Evolutionary conservation across 23 tunicate species (phyloP).

Genomic region (Ascidia mentula): DNA sequence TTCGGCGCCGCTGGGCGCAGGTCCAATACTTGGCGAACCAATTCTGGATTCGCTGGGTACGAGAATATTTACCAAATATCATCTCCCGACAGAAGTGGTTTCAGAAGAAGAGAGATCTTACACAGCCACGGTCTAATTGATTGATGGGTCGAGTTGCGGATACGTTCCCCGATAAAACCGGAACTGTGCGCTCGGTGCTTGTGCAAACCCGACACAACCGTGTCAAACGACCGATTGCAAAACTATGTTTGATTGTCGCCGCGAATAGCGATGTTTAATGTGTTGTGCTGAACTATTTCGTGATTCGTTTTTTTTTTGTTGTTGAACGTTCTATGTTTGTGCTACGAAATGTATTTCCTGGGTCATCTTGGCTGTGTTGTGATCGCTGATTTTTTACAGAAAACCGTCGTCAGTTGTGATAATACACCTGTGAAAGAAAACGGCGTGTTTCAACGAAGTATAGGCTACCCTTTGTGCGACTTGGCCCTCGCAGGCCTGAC

Average conservation of each 20-base stretch:
- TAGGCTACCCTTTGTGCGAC: no score
- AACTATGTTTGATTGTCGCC: constrained; percentile 10
- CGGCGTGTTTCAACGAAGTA: no score
- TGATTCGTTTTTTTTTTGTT: not conserved
- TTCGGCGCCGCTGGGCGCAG: constrained; percentile 14
- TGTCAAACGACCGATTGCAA: not conserved
- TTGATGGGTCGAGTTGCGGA: no score
- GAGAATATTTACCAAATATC: constrained; percentile 7
- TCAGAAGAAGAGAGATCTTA: not conserved
- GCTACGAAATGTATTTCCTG: not conserved
- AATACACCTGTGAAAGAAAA: no score
- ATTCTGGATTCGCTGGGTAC: constrained; percentile 1
- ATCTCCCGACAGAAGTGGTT: constrained; percentile 16
- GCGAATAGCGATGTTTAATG: not conserved
- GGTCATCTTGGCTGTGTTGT: no score
- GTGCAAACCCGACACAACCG: not conserved
- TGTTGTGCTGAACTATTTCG: not conserved
- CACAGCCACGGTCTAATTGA: not conserved
- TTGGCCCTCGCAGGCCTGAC: no score
- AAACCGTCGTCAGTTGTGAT: no score
- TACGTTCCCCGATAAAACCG: not conserved
- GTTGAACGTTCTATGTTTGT: constrained; percentile 5
- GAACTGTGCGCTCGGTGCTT: not conserved
- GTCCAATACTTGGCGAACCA: constrained; percentile 12
- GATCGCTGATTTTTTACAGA: no score